A percentile compares a stretch with the other conserved stretches of the same genome.
Conservation (phyloP, 2,797 vertebrate genomes). For the Toxotes lorentzi region DNA sequence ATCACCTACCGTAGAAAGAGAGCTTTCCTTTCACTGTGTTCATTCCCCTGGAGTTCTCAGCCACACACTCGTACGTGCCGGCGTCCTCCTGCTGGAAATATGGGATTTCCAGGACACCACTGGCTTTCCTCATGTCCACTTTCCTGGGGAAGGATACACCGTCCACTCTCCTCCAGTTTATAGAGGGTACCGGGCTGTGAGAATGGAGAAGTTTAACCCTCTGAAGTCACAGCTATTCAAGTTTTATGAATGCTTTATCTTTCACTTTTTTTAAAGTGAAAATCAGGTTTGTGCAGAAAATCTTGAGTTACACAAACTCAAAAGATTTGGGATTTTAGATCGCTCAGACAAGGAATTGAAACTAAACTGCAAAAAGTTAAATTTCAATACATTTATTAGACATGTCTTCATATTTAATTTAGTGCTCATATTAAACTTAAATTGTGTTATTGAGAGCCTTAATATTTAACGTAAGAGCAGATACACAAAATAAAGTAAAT, state of each 20-base stretch:
- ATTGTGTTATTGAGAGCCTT: background rate
- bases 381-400: background rate
- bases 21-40: conserved; percentile 95
- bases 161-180: conserved; percentile 93
- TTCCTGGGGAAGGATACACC: conserved; percentile 91
- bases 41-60: conserved; percentile 95
- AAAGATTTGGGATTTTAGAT: background rate
- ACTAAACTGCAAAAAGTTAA: too few species aligned
- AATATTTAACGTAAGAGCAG: background rate
- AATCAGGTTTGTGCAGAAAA: background rate
- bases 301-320: background rate
- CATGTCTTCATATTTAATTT: background rate
- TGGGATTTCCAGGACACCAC: conserved; percentile 94
- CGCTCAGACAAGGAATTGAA: background rate
- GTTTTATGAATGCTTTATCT: background rate
- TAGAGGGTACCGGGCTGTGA: conserved; percentile 92
- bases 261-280: background rate
- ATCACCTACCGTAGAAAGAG: conserved; percentile 93
- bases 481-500: background rate
- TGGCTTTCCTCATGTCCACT: conserved; percentile 91
- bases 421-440: background rate
- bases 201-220: conserved; percentile 8
- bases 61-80: conserved; percentile 93
- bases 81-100: conserved; percentile 97
- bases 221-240: background rate